These are phyloP conservation scores for Chascanopsetta lugubris DNA, from an alignment of 2,113 vertebrate genomes.

Conservation along the genomic window DNA sequence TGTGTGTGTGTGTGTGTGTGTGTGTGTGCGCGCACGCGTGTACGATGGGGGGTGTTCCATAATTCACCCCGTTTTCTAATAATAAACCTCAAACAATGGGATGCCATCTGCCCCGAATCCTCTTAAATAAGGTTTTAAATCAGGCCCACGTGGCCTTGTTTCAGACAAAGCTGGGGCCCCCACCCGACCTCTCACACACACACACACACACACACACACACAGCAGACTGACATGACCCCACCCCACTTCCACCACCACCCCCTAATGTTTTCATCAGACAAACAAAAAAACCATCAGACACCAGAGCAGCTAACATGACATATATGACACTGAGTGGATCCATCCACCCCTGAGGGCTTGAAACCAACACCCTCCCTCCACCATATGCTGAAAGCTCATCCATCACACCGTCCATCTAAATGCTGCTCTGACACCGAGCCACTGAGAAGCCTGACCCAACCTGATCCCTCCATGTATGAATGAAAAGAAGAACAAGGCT, in stretches of 20 bases:
- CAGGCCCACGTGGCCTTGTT: conserved; percentile 61
- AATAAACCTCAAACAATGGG: conserved; percentile 75
- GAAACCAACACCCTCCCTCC: conserved; percentile 55
- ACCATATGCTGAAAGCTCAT: conserved; percentile 49
- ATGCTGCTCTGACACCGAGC: conserved; percentile 17
- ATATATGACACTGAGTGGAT: conserved; percentile 42
- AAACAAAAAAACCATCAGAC: conserved; percentile 35
- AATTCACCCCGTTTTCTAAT: conserved; percentile 59
- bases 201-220: not conserved
- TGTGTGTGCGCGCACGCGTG: not conserved
- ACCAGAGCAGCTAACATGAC: conserved; percentile 23
- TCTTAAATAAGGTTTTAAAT: conserved; percentile 76
- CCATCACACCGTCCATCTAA: conserved; percentile 23
- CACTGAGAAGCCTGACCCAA: conserved; percentile 8
- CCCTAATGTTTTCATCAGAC: conserved; percentile 18
- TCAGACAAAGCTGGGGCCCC: conserved; percentile 64
- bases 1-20: not conserved
- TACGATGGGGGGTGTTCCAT: not conserved
- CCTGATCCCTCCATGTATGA: not conserved
- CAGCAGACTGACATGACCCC: conserved; percentile 37
- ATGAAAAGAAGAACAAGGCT: too few species aligned
- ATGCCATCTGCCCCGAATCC: conserved; percentile 77
- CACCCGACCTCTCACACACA: not conserved
- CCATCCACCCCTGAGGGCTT: conserved; percentile 47
- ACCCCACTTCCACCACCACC: not conserved